Conservation (phyloP, 2,888 invertebrate species). For the Podabrus alpinus region DNA sequence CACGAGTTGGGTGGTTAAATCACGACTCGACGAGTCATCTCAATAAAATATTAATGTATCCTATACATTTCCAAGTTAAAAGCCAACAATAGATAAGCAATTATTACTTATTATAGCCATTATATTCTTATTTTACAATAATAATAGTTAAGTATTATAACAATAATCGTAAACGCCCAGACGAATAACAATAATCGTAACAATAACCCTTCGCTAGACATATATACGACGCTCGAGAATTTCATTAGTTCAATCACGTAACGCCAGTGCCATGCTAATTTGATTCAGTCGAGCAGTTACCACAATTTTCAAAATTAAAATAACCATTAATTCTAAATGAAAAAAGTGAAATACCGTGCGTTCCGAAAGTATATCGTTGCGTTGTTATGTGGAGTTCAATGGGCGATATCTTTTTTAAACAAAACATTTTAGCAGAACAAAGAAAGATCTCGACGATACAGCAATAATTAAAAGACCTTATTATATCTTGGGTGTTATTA, state of each 20-base stretch:
- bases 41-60: conserved; percentile 33
- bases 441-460: background rate
- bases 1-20: conserved; percentile 41
- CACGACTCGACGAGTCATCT: conserved; percentile 34
- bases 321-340: background rate
- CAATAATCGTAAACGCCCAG: conserved; percentile 49
- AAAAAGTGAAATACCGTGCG: background rate
- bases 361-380: background rate
- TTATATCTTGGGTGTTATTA: conserved; percentile 11
- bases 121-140: conserved; percentile 15
- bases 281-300: conserved; percentile 22
- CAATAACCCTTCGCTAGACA: conserved; percentile 53
- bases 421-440: background rate
- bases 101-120: conserved; percentile 15
- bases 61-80: conserved; percentile 17
- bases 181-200: conserved; percentile 54
- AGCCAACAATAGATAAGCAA: conserved; percentile 7
- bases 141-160: conserved; percentile 33
- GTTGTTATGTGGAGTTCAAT: conserved; percentile 22
- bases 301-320: conserved; percentile 20
- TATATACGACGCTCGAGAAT: conserved; percentile 50
- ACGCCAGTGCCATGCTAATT: conserved; percentile 37
- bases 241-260: conserved; percentile 53
- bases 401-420: conserved; percentile 38
- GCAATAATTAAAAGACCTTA: background rate